phyloP scores from a whole-genome alignment of 2,888 invertebrate species.

The Agrochola circellaris region DNA sequence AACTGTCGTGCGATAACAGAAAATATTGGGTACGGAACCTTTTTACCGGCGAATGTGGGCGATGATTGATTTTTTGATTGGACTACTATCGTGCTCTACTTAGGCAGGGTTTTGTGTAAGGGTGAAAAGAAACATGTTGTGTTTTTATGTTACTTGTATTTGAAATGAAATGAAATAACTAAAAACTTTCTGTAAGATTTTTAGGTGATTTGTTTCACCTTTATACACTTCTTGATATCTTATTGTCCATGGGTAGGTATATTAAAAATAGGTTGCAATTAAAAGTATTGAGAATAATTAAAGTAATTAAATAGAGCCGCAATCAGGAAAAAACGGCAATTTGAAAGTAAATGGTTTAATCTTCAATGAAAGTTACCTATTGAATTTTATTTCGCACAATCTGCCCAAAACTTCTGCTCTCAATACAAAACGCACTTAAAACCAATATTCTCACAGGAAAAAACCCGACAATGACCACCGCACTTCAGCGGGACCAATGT shows the following conservation, averaged over 20 bases:
- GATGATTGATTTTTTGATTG: constrained; percentile 82
- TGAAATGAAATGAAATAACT: neutral
- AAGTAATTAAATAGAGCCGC: neutral
- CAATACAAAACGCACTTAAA: constrained; percentile 64
- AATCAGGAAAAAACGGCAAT: neutral
- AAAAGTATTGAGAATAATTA: neutral
- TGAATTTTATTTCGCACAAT: constrained; percentile 54
- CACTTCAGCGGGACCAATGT: constrained; percentile 66
- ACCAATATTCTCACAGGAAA: constrained; percentile 87
- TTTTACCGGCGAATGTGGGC: constrained; percentile 77
- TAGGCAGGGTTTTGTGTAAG: constrained; percentile 36
- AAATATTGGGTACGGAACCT: constrained; percentile 87
- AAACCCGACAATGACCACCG: constrained; percentile 68
- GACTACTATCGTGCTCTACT: constrained; percentile 73
- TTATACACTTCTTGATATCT: too few relatives aligned
- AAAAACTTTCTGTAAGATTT: neutral
- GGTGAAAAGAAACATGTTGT: constrained; percentile 45
- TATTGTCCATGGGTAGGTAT: too few relatives aligned
- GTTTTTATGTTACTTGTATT: constrained; percentile 14
- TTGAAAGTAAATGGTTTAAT: neutral
- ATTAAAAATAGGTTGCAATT: neutral
- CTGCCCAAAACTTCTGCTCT: constrained; percentile 59
- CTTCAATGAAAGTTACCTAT: constrained; percentile 7
- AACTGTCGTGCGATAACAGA: constrained; percentile 80
- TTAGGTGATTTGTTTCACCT: too few relatives aligned